phyloP scores from a whole-genome alignment of 2,888 invertebrate genomes.

The Andrena bucephala region DNA sequence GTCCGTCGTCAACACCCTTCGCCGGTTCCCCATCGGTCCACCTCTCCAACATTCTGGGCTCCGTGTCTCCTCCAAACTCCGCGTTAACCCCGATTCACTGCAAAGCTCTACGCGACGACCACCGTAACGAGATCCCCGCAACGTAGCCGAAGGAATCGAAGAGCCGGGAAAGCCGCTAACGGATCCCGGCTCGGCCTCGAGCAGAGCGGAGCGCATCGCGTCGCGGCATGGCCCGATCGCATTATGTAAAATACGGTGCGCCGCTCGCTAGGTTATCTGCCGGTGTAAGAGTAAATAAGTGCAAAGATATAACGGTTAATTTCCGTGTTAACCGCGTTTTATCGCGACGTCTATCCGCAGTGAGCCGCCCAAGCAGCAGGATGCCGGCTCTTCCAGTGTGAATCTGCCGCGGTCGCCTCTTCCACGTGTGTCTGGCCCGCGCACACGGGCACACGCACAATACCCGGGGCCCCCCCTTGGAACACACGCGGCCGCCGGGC shows the following conservation, averaged over 20 bases:
- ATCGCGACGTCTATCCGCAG: slow-evolving; percentile 82
- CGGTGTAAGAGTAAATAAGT: slow-evolving; percentile 80
- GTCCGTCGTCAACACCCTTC: too few relatives aligned
- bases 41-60: too few relatives aligned
- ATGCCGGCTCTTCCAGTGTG: slow-evolving; percentile 73
- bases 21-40: too few relatives aligned
- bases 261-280: slow-evolving; percentile 64
- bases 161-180: slow-evolving; percentile 55
- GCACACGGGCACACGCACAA: slow-evolving; percentile 17
- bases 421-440: slow-evolving; percentile 42
- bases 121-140: too few relatives aligned
- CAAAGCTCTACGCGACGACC: not conserved
- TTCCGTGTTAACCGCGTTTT: slow-evolving; percentile 83
- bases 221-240: slow-evolving; percentile 60
- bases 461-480: not conserved
- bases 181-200: slow-evolving; percentile 47
- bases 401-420: slow-evolving; percentile 65
- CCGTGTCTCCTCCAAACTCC: too few relatives aligned
- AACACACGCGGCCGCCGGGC: not conserved
- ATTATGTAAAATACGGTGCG: slow-evolving; percentile 77
- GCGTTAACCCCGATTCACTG: not conserved
- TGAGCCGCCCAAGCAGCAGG: slow-evolving; percentile 79
- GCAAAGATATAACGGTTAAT: slow-evolving; percentile 84
- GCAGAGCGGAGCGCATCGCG: slow-evolving; percentile 16
- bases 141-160: not conserved